Percentiles rank a stretch among this genome's conserved stretches.
Conservation (phyloP, 2,888 invertebrate genomes). For the Therioaphis trifolii region DNA sequence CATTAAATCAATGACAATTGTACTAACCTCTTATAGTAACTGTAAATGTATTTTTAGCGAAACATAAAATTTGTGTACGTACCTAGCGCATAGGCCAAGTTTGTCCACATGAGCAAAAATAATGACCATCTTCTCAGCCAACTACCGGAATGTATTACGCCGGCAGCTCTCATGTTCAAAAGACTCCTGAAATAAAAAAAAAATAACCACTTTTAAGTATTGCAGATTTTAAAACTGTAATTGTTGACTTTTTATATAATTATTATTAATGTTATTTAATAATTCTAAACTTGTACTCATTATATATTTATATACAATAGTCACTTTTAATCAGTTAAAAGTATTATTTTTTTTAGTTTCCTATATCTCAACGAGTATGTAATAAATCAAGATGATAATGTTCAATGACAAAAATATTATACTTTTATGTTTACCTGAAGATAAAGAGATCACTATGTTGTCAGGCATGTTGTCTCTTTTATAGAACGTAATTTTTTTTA, state of each 20-base stretch:
- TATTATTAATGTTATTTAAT: no score
- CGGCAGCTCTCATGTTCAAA: constrained; percentile 49
- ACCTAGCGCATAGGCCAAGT: constrained; percentile 14
- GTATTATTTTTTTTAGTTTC: no score
- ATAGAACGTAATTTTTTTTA: background rate
- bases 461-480: background rate
- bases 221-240: no score
- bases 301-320: no score
- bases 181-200: constrained; percentile 48
- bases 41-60: no score
- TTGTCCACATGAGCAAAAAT: constrained; percentile 17
- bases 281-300: no score
- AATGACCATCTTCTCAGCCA: constrained; percentile 28
- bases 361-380: no score
- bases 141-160: constrained; percentile 39
- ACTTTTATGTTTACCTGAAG: background rate
- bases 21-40: no score
- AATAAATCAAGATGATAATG: background rate
- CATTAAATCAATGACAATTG: no score
- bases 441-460: background rate
- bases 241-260: no score
- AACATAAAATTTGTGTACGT: background rate
- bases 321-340: no score
- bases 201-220: background rate
- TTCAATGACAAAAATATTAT: background rate